Evolutionary conservation across 2,113 vertebrate genomes (phyloP).

Genomic region (Bagarius yarrelli): DNA sequence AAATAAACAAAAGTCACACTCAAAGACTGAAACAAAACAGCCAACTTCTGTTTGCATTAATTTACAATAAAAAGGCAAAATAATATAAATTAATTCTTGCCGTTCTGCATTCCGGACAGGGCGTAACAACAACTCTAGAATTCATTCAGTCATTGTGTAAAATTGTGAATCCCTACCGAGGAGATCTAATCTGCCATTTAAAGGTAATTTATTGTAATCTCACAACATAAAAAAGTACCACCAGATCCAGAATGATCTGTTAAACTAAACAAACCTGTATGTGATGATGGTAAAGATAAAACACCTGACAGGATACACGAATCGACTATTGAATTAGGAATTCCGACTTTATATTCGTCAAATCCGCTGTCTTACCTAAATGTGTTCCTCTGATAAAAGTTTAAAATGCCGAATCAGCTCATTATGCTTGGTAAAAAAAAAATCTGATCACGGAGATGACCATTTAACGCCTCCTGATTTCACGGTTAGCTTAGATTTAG

Average conservation of each 20-base stretch:
- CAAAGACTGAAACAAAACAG: neutral
- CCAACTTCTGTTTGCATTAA: neutral
- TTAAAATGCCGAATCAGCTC: slow-evolving; percentile 40
- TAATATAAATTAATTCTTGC: neutral
- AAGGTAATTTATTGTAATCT: neutral
- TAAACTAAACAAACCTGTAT: neutral
- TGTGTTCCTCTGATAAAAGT: neutral
- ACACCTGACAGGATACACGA: neutral
- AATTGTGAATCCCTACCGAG: too few relatives aligned
- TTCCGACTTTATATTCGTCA: neutral
- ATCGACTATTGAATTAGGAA: neutral
- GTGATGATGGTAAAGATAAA: neutral
- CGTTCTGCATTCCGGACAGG: slow-evolving; percentile 33
- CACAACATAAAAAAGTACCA: neutral
- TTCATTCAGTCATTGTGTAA: neutral
- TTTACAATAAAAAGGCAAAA: neutral
- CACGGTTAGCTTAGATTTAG: neutral
- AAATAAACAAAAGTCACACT: neutral
- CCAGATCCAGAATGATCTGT: neutral
- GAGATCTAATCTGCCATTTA: too few relatives aligned
- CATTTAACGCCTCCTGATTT: slow-evolving; percentile 4
- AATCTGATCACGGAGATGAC: slow-evolving; percentile 2
- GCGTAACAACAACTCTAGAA: neutral
- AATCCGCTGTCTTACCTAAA: slow-evolving; percentile 29
- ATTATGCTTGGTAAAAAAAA: slow-evolving; percentile 18